Evolutionary conservation across 2,113 vertebrate genomes (phyloP).

Genomic region (Rutilus rutilus): DNA sequence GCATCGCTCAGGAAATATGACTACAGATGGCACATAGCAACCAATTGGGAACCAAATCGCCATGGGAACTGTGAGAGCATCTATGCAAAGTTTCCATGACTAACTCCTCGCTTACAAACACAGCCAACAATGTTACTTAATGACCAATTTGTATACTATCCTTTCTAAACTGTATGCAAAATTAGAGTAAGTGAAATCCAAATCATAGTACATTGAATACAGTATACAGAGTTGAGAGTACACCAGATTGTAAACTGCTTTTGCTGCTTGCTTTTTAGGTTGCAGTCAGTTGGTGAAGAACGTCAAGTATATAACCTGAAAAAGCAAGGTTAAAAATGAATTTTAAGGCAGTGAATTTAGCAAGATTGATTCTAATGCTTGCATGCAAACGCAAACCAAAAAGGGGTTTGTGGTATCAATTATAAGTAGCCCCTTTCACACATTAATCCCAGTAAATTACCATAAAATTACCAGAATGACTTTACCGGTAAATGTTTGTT

Average conservation of each 20-base stretch:
- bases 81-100: not conserved
- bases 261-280: not conserved
- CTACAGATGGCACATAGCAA: not conserved
- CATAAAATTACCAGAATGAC: no score
- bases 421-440: no score
- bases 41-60: not conserved
- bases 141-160: not conserved
- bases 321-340: no score
- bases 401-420: no score
- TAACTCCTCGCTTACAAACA: not conserved
- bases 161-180: not conserved
- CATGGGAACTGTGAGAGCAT: conserved; percentile 3
- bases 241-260: not conserved
- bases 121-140: not conserved
- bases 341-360: not conserved
- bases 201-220: not conserved
- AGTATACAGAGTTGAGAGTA: not conserved
- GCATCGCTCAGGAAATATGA: not conserved
- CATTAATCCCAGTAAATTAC: no score
- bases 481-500: no score
- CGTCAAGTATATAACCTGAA: not conserved
- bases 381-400: not conserved
- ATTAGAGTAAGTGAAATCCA: not conserved
- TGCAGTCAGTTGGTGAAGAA: not conserved
- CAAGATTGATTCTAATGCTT: not conserved